phyloP scores from a whole-genome alignment of 2,113 vertebrate species.

The Agapornis roseicollis region DNA sequence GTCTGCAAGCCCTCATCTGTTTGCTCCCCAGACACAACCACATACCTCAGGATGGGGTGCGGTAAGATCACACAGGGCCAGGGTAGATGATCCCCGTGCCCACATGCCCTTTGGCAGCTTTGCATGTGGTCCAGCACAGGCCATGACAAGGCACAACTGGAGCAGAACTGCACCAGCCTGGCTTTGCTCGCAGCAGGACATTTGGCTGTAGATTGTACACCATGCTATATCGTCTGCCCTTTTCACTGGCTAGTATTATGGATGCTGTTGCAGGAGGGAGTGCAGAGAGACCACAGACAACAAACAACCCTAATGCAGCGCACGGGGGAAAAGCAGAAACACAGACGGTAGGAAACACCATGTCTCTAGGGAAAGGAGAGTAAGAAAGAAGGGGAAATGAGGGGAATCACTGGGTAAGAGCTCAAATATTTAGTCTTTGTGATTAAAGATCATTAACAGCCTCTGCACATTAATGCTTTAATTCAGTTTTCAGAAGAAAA shows the following conservation, averaged over 20 bases:
- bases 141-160: not conserved
- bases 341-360: not conserved
- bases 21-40: not conserved
- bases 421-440: not conserved
- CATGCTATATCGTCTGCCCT: not conserved
- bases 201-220: not conserved
- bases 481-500: not conserved
- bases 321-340: not conserved
- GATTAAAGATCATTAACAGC: not conserved
- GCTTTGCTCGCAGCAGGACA: not conserved
- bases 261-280: not conserved
- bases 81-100: accelerated
- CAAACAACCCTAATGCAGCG: not conserved
- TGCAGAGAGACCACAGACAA: accelerated
- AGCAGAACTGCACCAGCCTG: not conserved
- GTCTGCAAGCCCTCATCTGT: not conserved
- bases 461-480: not conserved
- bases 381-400: not conserved
- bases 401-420: not conserved
- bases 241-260: accelerated
- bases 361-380: not conserved
- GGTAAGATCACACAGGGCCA: not conserved
- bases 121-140: accelerated
- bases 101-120: accelerated
- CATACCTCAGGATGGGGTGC: not conserved